Base-by-base conservation (phyloP, 30 jellyfish, hydroid and myxozoan genomes). In the Turritopsis rubra region DNA sequence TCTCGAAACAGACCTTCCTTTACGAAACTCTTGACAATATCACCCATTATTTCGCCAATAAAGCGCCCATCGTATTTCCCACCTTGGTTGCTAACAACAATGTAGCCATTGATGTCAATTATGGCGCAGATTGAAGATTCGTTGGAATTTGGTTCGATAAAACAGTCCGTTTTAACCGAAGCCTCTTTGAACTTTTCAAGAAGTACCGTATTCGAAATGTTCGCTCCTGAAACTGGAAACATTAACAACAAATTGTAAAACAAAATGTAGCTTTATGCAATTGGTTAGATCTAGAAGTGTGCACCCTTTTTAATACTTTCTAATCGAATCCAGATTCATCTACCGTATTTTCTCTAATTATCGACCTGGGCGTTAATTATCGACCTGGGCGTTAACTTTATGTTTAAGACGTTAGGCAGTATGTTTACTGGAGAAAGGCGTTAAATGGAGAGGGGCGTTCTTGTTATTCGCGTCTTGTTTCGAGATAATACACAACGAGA, bases 71-170 rank as follows among this genome's bases (percentile, higher is more conserved):
- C 21, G 52, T 71, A 71, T 25, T 30, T 30, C 7, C 72, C 72
- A 3, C 88, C 88, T 28, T 65, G 88, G 72, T 82, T 82, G 41
- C 88, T 82, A 17, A 28, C 73, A 18, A 82, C 31, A 53, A 82
- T 66, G 41, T 82, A 82, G 24, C 88, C 88, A 27, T 82, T 66
- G 18, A 65, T 22, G 68, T 82, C 88, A 68, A 82, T n/a, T 66
- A 82, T 71, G 0, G 83, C 88, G 52, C 88, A 82, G 31, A 82
- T 65, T 21, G 29, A 18, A 1, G 87, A 1, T 22, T 26, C 41
- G 75, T 31, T 75, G 28, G 28, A 23, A 23, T 21, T 21, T 4
- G 7, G 9, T 22, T 75, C 65, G 65, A 8, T 13, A 41, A 41
- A 41, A 13, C 60, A 52, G 18, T 53, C 75, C 28, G 66, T 24